Percentiles rank a stretch among this genome's conserved stretches.
Evolutionary conservation across 2,797 vertebrate genomes (phyloP).

Genomic region (Acrocephalus scirpaceus): DNA sequence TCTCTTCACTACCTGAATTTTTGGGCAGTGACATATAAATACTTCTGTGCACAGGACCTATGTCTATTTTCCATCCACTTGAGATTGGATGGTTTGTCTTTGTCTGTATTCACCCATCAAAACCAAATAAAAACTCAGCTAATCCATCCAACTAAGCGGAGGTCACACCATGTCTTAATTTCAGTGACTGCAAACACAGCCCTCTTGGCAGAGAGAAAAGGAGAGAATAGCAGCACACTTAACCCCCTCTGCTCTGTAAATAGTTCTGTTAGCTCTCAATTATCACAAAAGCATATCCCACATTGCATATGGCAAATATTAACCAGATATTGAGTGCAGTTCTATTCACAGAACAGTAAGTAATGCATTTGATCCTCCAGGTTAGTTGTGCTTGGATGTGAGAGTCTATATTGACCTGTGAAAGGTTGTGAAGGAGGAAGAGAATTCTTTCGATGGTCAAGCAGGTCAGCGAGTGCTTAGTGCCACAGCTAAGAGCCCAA

Average conservation of each 20-base stretch:
- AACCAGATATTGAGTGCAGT: conserved; percentile 54
- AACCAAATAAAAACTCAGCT: conserved; percentile 41
- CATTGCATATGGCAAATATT: conserved; percentile 59
- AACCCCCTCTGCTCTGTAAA: conserved; percentile 51
- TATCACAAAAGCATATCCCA: conserved; percentile 16
- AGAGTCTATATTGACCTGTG: conserved; percentile 40
- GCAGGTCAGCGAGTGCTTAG: background rate
- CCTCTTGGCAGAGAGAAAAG: conserved; percentile 25
- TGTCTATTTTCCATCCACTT: conserved; percentile 26
- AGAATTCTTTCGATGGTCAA: background rate
- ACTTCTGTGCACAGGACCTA: background rate
- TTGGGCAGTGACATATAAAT: background rate
- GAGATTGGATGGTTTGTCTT: conserved; percentile 39
- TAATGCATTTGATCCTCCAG: background rate
- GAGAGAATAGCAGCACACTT: background rate
- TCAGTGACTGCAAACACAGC: conserved; percentile 10
- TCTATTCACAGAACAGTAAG: conserved; percentile 23
- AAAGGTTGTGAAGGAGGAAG: conserved; percentile 18
- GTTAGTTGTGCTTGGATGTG: background rate
- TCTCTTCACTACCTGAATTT: background rate
- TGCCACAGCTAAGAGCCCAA: background rate
- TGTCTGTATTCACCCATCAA: conserved; percentile 28
- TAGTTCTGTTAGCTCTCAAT: conserved; percentile 49
- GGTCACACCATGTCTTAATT: conserved; percentile 34
- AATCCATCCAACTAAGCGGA: conserved; percentile 8